Evolutionary conservation across 2,797 vertebrate genomes (phyloP).

Genomic region (Stomatorhinus walkeri): DNA sequence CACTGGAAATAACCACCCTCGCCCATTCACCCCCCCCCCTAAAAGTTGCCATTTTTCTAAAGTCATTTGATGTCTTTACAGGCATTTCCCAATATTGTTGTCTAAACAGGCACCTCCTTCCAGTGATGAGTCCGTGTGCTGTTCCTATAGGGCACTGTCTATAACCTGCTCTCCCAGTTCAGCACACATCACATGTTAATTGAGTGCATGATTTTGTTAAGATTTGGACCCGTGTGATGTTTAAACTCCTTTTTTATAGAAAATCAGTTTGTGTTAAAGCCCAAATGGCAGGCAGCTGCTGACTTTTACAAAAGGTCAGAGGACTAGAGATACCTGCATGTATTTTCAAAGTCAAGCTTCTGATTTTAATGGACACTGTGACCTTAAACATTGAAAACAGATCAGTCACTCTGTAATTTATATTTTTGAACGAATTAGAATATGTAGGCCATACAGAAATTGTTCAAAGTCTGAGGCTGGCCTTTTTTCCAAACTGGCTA

Average conservation of each 20-base stretch:
- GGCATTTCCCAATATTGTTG: background rate
- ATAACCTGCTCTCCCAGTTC: background rate
- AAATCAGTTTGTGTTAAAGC: conserved; percentile 19
- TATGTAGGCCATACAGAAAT: background rate
- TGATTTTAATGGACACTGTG: conserved; percentile 64
- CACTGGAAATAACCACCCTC: background rate
- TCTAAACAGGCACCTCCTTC: background rate
- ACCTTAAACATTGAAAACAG: conserved; percentile 61
- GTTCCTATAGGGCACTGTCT: conserved; percentile 26
- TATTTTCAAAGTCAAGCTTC: conserved; percentile 48
- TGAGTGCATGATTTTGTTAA: conserved; percentile 49
- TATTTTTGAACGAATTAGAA: conserved; percentile 43
- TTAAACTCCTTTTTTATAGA: conserved; percentile 37
- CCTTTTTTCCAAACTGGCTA: background rate
- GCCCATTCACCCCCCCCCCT: background rate
- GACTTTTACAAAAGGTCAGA: conserved; percentile 59
- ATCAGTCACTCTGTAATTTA: conserved; percentile 46
- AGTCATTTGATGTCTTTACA: conserved; percentile 13
- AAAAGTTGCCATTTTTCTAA: conserved; percentile 23
- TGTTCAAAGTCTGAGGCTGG: background rate
- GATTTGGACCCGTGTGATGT: conserved; percentile 41
- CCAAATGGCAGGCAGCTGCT: conserved; percentile 47
- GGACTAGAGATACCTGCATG: conserved; percentile 47
- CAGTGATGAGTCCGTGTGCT: background rate
- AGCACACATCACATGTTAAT: conserved; percentile 39